A percentile compares a stretch with the other conserved stretches of the same genome.
phyloP scores from a whole-genome alignment of 2,888 invertebrate species.

The Eristalinus aeneus region DNA sequence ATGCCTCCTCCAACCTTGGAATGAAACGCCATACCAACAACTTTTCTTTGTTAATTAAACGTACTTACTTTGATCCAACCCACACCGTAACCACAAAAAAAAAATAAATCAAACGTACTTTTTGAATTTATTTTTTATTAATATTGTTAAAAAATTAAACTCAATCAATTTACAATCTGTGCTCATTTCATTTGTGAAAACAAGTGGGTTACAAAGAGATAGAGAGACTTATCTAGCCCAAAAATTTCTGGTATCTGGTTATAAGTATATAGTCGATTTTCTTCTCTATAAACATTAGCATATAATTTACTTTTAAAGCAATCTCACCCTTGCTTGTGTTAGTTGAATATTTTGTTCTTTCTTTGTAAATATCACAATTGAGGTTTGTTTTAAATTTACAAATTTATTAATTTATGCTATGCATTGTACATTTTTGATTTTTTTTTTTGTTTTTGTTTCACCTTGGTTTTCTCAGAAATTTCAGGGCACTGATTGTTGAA shows the following conservation, averaged over 20 bases:
- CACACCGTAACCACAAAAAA: background rate
- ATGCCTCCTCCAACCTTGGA: too few relatives aligned
- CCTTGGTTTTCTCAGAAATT: constrained; percentile 34
- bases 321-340: background rate
- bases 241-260: constrained; percentile 36
- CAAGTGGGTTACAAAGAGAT: constrained; percentile 16
- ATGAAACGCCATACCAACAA: too few relatives aligned
- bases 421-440: constrained; percentile 1
- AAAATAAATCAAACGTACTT: background rate
- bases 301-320: background rate
- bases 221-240: constrained; percentile 21
- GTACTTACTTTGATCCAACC: too few relatives aligned
- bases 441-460: background rate
- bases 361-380: constrained; percentile 56
- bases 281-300: constrained; percentile 18
- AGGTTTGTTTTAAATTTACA: constrained; percentile 36
- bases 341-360: constrained; percentile 35
- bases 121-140: constrained; percentile 14
- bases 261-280: background rate
- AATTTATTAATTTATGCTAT: constrained; percentile 16
- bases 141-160: constrained; percentile 41
- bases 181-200: constrained; percentile 43
- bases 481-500: constrained; percentile 28
- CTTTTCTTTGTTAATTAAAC: too few relatives aligned
- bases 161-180: constrained; percentile 36